These are phyloP conservation scores for Anastatus disparis DNA, from an alignment of 1,140 invertebrate genomes.

Conservation along the genomic window DNA sequence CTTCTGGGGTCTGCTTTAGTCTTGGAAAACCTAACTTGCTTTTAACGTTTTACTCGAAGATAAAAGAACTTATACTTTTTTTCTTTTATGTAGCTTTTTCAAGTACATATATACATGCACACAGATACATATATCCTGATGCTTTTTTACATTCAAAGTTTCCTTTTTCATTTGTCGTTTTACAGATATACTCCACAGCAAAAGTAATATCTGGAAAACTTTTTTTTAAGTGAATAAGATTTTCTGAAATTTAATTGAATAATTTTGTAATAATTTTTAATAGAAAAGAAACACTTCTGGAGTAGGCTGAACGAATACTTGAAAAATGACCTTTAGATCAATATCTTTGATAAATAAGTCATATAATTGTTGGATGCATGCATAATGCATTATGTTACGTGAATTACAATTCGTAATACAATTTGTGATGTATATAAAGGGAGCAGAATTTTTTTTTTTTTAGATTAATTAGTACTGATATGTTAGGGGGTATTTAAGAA, in stretches of 20 bases:
- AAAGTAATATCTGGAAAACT: neutral
- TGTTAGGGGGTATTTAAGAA: neutral
- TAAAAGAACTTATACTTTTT: slow-evolving; percentile 6
- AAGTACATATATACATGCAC: neutral
- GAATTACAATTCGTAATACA: neutral
- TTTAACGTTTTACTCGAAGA: slow-evolving; percentile 5
- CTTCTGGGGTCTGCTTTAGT: neutral
- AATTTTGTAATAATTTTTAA: too few relatives aligned
- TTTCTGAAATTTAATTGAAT: too few relatives aligned
- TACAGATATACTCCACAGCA: neutral
- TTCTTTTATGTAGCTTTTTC: neutral
- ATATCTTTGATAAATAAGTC: too few relatives aligned
- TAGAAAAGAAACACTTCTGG: too few relatives aligned
- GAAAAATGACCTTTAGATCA: too few relatives aligned
- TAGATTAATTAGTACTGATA: neutral
- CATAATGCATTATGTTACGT: neutral
- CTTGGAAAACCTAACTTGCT: slow-evolving; percentile 12
- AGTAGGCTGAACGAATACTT: too few relatives aligned
- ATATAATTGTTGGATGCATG: neutral
- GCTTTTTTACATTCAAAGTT: neutral
- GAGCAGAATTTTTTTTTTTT: neutral
- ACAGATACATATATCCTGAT: too few relatives aligned
- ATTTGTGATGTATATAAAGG: neutral
- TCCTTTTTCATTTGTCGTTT: neutral
- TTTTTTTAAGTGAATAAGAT: too few relatives aligned